A percentile compares a stretch with the other conserved stretches of the same genome.
These are phyloP conservation scores for Clivina fossor DNA, from an alignment of 2,888 invertebrate genomes.

Conservation along the genomic window DNA sequence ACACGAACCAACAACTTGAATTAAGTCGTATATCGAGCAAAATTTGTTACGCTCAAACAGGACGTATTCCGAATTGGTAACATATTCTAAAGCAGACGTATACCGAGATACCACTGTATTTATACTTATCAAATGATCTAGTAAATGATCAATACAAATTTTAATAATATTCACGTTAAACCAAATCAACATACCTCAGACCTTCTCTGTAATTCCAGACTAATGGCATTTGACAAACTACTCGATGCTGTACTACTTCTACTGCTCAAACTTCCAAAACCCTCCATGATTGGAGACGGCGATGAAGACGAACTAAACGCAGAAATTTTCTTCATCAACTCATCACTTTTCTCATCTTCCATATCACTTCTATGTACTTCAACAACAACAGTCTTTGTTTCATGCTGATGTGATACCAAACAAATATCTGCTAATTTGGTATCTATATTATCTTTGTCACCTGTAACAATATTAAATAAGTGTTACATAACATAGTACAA, in stretches of 20 bases:
- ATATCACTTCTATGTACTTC: slow-evolving; percentile 68
- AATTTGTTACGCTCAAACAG: too few species aligned
- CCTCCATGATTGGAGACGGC: too few species aligned
- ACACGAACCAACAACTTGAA: too few species aligned
- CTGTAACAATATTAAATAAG: slow-evolving; percentile 17
- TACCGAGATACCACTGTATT: too few species aligned
- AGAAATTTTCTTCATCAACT: slow-evolving; percentile 47
- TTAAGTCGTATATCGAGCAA: too few species aligned
- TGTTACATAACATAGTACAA: too few species aligned
- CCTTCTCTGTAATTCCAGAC: slow-evolving; percentile 68
- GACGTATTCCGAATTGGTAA: too few species aligned
- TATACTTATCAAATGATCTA: too few species aligned
- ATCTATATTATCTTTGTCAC: slow-evolving; percentile 35
- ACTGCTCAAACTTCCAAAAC: slow-evolving; percentile 49
- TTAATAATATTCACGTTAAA: too few species aligned
- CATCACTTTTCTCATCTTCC: slow-evolving; percentile 44
- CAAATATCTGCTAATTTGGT: slow-evolving; percentile 52
- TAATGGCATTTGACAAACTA: slow-evolving; percentile 69
- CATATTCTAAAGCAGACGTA: too few species aligned
- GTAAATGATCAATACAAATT: too few species aligned
- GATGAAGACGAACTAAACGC: slow-evolving; percentile 51
- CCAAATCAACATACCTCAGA: slow-evolving; percentile 60
- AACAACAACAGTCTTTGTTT: slow-evolving; percentile 70
- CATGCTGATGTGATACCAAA: slow-evolving; percentile 53
- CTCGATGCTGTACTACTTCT: slow-evolving; percentile 51